Evolutionary conservation across 2,797 vertebrate species (phyloP).

Genomic region (Mycteria americana): DNA sequence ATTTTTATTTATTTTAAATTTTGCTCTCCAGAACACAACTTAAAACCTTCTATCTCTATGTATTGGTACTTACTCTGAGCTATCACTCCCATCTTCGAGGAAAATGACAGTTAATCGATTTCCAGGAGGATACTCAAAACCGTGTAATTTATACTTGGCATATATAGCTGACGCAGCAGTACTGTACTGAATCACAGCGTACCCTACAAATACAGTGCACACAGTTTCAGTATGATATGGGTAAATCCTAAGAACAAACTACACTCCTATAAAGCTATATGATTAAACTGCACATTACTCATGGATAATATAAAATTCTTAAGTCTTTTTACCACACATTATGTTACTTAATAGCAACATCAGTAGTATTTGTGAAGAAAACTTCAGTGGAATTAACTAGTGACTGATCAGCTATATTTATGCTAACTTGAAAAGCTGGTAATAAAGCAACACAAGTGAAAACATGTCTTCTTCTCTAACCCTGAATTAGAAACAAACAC

Average conservation of each 20-base stretch:
- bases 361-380: neutral
- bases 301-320: neutral
- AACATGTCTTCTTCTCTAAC: neutral
- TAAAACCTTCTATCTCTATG: neutral
- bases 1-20: neutral
- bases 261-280: neutral
- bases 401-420: neutral
- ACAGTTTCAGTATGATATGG: neutral
- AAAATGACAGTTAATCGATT: constrained; percentile 88
- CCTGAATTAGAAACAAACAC: neutral
- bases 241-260: neutral
- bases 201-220: constrained; percentile 75
- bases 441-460: neutral
- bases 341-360: neutral
- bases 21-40: neutral
- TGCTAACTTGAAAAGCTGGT: neutral
- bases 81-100: constrained; percentile 89
- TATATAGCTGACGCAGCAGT: constrained; percentile 93
- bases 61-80: constrained; percentile 81
- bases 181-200: constrained; percentile 91
- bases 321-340: neutral
- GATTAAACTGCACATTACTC: neutral
- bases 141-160: constrained; percentile 91
- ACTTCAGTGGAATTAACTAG: neutral
- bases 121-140: constrained; percentile 94